Evolutionary conservation across 1,140 invertebrate genomes (phyloP), one percentile per base, ranked within the genome.

Genomic region (Venustaconcha ellipsiformis): DNA sequence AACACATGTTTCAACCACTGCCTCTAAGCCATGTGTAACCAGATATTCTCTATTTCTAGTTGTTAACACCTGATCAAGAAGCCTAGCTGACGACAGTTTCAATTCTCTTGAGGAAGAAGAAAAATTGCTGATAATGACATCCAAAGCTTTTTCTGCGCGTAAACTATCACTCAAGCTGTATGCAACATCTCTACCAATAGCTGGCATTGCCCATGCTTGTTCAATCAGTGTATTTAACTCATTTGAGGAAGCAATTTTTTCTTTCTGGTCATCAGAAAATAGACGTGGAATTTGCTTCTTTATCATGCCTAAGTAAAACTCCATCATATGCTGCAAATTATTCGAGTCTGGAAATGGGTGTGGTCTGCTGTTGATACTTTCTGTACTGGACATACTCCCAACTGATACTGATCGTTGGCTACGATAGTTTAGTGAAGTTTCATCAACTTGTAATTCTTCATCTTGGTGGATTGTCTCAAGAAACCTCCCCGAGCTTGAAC

Each of bases 21-120:
- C 96, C 83, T 99, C 96, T 37, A 99, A 89, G 4, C 97, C 97
- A 80, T 97, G 94, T 82, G 97, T 94, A 0, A 98, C 96, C 5
- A 99, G 95, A 89, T 98, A 95, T 8, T 95, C 94, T 78, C 98
- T 93, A 89, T 99, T 99, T 88, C 97, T 96, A 0, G 96, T 96
- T 2, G 97, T 98, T 72, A 89, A 80, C 14, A 83, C 80, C 88
- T 99, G 97, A 90, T 99, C 97, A 12, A 99, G 91, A 0, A 99
- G 79, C 73, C 79, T 65, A 1, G 87, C 86, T 11, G 88, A 86
- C n/a, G 81, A 83, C 14, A 88, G 80, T 23, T 86, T 69, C 20
- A 89, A 70, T 14, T 87, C 86, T 59, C 83, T 83, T 26, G 85
- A 83, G 63, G 63, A 73, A 48, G 86, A 83, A 6, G 59, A 67